Evolutionary conservation across 2,113 vertebrate species (phyloP), one percentile per base, ranked within the genome.

Genomic region (Daubentonia madagascariensis): DNA sequence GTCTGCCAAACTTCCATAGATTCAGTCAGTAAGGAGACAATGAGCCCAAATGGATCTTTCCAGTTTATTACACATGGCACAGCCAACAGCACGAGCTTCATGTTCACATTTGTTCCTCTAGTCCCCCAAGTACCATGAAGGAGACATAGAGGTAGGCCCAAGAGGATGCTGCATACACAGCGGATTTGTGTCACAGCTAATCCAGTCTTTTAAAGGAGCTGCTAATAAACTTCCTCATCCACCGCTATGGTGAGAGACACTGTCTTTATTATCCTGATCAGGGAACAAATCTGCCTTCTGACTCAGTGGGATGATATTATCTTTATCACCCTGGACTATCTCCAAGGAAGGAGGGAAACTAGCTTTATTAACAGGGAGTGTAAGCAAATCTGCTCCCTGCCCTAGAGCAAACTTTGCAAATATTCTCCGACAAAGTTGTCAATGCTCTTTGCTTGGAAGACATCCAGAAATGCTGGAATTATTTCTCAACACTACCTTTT

Each of bases 211-310:
- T 59, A 79, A 94, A 96, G n/a, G 61, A 72, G 2, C 18, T 85
- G 4, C 28, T 61, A 4, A 12, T 43, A 88, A 88, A 68, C 28
- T 35, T 93, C 25, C 43, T 48, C 63, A 48, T 12, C 76, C 68
- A 87, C 23, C 13, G n/a, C 6, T 23, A 25, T 16, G n/a, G 16
- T 88, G 48, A 87, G 45, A 80, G 37, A 80, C 40, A 72, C 72
- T 37, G 75, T 81, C 75, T 92, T 63, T 79, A 83, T 73, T 65
- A 48, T 61, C 65, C 25, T 45, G 14, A 72, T 84, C 63, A 50
- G 91, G 67, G 92, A 96, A 54, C 35, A 85, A 65, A 88, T 80
- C 68, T 87, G 54, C 88, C 63, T 78, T 80, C 95, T 96, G 75
- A 96, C 65, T 84, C 79, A 90, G 35, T 83, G 43, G n/a, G 20